Base-by-base conservation (phyloP, 1,140 invertebrate genomes). In the Ptiloglossa arizonensis region DNA sequence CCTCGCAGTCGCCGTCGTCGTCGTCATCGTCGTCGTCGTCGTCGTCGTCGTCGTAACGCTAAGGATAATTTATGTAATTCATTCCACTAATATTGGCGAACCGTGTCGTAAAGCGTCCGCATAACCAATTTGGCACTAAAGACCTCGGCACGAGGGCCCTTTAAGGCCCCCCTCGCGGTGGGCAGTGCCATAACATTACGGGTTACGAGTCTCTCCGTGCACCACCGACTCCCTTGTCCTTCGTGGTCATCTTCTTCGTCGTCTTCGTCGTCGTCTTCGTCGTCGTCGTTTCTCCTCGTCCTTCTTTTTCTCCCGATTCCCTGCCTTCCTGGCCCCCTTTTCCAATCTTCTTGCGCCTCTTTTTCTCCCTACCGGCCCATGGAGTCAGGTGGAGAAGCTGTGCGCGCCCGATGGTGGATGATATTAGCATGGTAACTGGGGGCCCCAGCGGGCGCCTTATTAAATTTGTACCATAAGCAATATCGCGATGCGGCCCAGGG, bases 121-220 rank as follows among this genome's bases (percentile, higher is more conserved):
- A 89, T 89, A 90, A 89, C 88, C 88, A 89, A 90, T 90, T 90
- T 89, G 87, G 88, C 87, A 90, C 88, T 90, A 89, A 90, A 90
- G 88, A 89, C 75, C 82, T 71, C 83, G 88, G 82, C 85, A 79
- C 86, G 85, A 88, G 82, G 64, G 69, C 85, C 80, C 80, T 86
- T 88, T 88, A 87, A 83, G 82, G 81, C 66, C 78, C 80, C 56
- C 79, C 85, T 86, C 87, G 86, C 88, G 85, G 86, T 88, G 85
- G 82, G 87, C 87, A 88, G 86, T 87, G 86, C 88, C 88, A 90
- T 89, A 89, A 90, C 85, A 88, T 89, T 89, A 90, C 75, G 80
- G 87, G 86, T 89, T 90, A 89, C 88, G 88, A 88, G 88, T 83
- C 82, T 77, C 62, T 69, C 79, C 15, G 57, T 66, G 64, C 75